Evolutionary conservation across 2,797 vertebrate species (phyloP), one percentile per base, ranked within the genome.

Genomic region (Cetoscarus ocellatus): DNA sequence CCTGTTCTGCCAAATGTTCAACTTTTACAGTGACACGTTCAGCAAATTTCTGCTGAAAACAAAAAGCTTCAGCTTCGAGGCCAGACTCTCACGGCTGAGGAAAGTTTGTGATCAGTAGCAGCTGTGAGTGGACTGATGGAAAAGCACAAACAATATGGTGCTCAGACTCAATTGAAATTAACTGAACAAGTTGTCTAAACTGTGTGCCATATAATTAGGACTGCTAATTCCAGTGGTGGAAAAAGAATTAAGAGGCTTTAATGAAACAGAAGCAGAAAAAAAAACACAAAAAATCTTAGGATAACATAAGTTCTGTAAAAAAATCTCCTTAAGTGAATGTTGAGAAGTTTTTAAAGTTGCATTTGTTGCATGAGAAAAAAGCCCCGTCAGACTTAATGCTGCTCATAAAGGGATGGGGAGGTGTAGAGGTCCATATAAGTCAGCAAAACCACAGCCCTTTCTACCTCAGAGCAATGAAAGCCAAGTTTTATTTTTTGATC

Each of bases 41-140:
- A 6, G 42, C 43, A 70, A 72, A 70, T 58, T 57, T 67, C 18
- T n/a, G 59, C 65, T 65, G 49, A 65, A 78, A 70, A 56, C 43
- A 57, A 78, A 62, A 76, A 59, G 62, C 57, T 54, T 42, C 38
- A 10, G 36, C 50, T 54, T 15, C 17, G 70, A 55, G 70, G 43
- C 45, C 9, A 15, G 51, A 66, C 66, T 61, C 49, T 11, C 7
- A 10, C 13, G 18, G 50, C 55, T 44, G 73, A 68, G 53, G 74
- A 68, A 49, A 70, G 36, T 39, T 53, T 86, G 35, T 76, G 70
- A 82, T 83, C 51, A 61, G 62, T 18, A 61, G 77, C 73, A 83
- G 80, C 82, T 83, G 82, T 70, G 72, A 51, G 27, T 47, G 61
- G 64, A 61, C 70, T 57, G 70, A 43, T 58, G 40, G 44, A 69